phyloP scores from a whole-genome alignment of 1,140 invertebrate genomes.

The Pseudomyrmex flavicornis region DNA sequence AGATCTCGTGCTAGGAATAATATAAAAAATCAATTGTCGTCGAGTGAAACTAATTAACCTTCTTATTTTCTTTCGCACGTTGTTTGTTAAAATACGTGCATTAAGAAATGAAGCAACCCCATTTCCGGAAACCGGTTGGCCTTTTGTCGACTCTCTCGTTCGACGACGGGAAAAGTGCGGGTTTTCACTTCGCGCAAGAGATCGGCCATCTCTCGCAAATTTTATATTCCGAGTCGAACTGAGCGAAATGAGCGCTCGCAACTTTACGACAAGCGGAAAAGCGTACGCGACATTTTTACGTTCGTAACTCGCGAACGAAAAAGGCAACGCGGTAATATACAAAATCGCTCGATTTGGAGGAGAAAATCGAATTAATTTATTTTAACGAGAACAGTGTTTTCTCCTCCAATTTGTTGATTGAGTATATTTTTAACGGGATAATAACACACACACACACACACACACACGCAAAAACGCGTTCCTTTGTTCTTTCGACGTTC shows the following conservation, averaged over 20 bases:
- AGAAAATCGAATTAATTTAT: background rate
- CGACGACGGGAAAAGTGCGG: background rate
- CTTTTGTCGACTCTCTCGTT: conserved; percentile 61
- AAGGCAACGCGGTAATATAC: too few relatives aligned
- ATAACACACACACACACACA: too few relatives aligned
- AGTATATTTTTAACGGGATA: background rate
- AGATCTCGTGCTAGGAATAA: background rate
- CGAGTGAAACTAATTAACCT: conserved; percentile 18
- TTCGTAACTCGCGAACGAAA: too few relatives aligned
- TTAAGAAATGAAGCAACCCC: conserved; percentile 65
- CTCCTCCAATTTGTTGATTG: background rate
- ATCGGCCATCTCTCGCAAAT: conserved; percentile 30
- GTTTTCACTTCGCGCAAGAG: conserved; percentile 48
- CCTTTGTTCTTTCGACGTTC: too few relatives aligned
- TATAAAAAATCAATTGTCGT: background rate
- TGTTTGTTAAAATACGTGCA: background rate
- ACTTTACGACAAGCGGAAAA: too few relatives aligned
- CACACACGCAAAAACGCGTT: too few relatives aligned
- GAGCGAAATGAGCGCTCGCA: background rate
- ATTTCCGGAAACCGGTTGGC: conserved; percentile 74
- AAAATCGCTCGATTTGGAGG: background rate
- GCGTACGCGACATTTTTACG: too few relatives aligned
- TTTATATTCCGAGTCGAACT: conserved; percentile 4
- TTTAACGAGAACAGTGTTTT: too few relatives aligned
- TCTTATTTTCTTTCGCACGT: background rate